A percentile compares a stretch with the other conserved stretches of the same genome.
Evolutionary conservation across 35 echinoderm and acorn worm genomes (phyloP).

Genomic region (Apostichopus parvimensis): DNA sequence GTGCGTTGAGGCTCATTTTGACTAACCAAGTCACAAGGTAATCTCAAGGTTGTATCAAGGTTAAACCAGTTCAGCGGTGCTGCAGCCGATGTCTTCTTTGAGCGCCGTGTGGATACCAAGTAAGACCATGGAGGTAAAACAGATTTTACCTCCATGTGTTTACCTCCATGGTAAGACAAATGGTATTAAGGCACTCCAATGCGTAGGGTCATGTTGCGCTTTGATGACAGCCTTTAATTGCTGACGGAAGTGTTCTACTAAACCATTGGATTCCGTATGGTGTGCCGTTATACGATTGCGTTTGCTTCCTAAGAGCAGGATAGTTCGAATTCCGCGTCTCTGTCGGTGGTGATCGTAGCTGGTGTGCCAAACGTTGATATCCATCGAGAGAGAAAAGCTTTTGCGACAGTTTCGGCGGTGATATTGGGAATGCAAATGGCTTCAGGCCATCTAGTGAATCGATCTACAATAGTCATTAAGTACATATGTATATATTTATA

Average conservation of each 20-base stretch:
- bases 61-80: no score
- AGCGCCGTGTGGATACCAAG: background rate
- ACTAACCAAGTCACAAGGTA: no score
- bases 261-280: background rate
- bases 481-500: background rate
- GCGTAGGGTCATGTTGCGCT: background rate
- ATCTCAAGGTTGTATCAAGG: no score
- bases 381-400: background rate
- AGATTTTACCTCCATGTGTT: no score
- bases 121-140: no score
- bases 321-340: background rate
- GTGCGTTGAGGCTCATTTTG: no score
- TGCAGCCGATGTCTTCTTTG: no score
- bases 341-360: background rate
- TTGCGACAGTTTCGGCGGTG: no score
- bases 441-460: background rate
- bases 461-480: background rate
- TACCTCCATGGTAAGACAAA: background rate
- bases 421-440: background rate
- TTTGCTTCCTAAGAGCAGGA: background rate
- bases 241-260: background rate
- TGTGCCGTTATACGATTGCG: no score
- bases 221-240: background rate
- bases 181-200: background rate
- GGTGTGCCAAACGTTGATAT: background rate